Percentiles rank a stretch among this genome's conserved stretches.
Evolutionary conservation across 1,140 invertebrate species (phyloP).

Genomic region (Ostrea denselamellosa): DNA sequence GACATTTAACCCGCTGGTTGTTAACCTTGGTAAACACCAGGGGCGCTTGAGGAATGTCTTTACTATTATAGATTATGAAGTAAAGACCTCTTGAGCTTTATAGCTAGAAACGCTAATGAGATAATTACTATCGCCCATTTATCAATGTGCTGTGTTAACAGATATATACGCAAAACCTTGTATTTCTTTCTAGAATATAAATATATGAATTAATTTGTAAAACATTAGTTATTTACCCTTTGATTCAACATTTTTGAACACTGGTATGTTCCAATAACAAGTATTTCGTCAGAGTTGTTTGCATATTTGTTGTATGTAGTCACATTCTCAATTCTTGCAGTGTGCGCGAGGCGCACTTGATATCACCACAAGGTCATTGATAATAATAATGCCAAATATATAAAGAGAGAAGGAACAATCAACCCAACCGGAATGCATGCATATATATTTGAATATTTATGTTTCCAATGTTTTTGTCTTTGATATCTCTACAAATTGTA

Average conservation of each 20-base stretch:
- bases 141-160: constrained; percentile 22
- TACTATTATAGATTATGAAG: neutral
- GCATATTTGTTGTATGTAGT: no score
- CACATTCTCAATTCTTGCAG: neutral
- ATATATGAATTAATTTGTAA: constrained; percentile 26
- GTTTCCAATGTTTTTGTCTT: no score
- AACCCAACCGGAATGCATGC: no score
- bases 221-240: neutral
- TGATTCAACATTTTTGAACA: neutral
- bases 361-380: no score
- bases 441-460: no score
- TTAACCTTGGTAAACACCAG: neutral
- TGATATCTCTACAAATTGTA: no score
- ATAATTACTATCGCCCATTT: constrained; percentile 33
- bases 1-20: neutral
- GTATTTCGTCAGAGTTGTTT: no score
- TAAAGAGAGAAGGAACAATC: no score
- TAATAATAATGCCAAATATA: no score
- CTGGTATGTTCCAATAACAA: neutral
- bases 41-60: neutral
- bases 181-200: constrained; percentile 2
- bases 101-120: constrained; percentile 1
- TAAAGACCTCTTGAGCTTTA: neutral
- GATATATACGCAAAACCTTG: neutral
- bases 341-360: no score